Base-by-base conservation (phyloP, 2,797 vertebrate genomes). In the Periparus ater region DNA sequence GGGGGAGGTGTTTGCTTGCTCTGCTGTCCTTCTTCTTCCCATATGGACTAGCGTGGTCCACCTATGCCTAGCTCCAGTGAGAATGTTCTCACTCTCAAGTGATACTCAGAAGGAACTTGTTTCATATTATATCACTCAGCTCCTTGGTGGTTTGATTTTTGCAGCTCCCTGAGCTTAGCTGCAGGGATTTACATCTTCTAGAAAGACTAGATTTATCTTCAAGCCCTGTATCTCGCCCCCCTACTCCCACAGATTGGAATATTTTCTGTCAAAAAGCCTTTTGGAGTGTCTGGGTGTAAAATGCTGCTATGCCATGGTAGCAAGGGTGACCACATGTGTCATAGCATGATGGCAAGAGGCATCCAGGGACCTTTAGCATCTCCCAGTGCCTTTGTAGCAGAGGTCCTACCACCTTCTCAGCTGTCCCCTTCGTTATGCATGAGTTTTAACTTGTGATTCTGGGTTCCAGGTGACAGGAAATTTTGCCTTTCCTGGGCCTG, bases 81-180 rank as follows among this genome's bases (percentile, higher is more conserved):
- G 85, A 94, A 91, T 17, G 18, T 29, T 87, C 87, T 87, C 63
- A 60, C 44, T 78, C 57, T 67, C 36, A 61, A 42, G 40, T 42
- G 30, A 57, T 57, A 53, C 70, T 80, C 68, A 72, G 14, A 81
- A 81, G 29, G 45, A 83, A 47, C 22, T 65, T 17, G 36, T 83
- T 91, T 93, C 44, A 26, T 40, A 34, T 55, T 3, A 0, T 44
- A 62, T 27, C 44, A 36, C 2, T 4, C 68, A 70, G 22, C 15
- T 93, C 38, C 62, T 81, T 19, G 6, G n/a, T 66, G 62, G 70
- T 83, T 94, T 85, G 82, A 23, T 85, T 92, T 92, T 85, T 68
- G 82, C 76, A 85, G 66, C 54, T 91, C n/a, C 38, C 58, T 29
- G 36, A 92, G 76, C 34, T 72, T 75, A 81, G 58, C 45, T 80